Base-by-base conservation (phyloP, 2,888 invertebrate species). In the Ochropleura plecta region DNA sequence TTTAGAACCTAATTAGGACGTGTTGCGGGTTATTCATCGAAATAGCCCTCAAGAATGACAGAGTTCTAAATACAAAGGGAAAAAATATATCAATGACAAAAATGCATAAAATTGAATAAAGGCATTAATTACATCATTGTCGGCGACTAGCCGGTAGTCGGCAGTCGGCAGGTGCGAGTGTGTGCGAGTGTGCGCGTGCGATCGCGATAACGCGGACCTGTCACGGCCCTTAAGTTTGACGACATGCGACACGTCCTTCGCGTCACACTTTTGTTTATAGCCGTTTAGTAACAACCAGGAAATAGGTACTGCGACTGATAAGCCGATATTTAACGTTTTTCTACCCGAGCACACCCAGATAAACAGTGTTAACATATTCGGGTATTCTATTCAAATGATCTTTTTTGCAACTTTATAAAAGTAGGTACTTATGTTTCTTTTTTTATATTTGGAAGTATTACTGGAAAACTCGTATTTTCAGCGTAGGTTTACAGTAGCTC, bases 191-290 rank as follows among this genome's bases (percentile, higher is more conserved):
- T 82, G 88, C 87, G 87, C 88, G 86, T 76, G 82, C 87, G 84
- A 84, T 85, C 83, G 75, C 76, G 91, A 90, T 90, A 91, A 85
- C 86, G 67, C 69, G 49, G 18, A 40, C 42, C 60, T 76, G 80
- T 79, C 80, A 57, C 91, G 93, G 91, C 90, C 88, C 88, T 89
- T 91, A 83, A 87, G 88, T 90, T 88, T 71, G 86, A 90, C 90
- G 88, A 88, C 91, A 91, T 89, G 67, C 79, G 79, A 64, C 82
- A 87, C 88, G 90, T 90, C 88, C 91, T 91, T 90, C 88, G 89
- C 88, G 92, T 85, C 86, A 93, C 92, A 91, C 90, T 88, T 90
- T 90, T 90, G 82, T 90, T 92, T 91, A 91, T 90, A 86, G 84
- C 83, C 72, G 84, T 87, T 85, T 88, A 81, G 85, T 78, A 55